phyloP scores from a whole-genome alignment of 2,797 vertebrate genomes.

The Salarias fasciatus region DNA sequence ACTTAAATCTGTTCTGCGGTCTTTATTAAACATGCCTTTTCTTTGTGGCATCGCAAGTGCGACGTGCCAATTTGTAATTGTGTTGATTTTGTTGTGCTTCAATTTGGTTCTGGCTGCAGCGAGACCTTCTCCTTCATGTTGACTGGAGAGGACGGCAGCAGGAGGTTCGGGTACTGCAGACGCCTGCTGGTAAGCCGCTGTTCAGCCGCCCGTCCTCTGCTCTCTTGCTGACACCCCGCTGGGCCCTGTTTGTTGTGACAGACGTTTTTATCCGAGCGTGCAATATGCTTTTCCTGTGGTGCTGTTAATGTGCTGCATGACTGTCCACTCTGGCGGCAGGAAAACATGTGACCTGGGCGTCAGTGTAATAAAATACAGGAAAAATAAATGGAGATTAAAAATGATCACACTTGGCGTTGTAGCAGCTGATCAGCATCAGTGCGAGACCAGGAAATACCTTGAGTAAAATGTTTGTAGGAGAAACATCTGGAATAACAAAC shows the following conservation, averaged over 20 bases:
- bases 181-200: slow-evolving; percentile 91
- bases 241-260: slow-evolving; percentile 68
- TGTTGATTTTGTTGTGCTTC: slow-evolving; percentile 19
- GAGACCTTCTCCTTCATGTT: slow-evolving; percentile 99
- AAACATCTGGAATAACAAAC: slow-evolving; percentile 46
- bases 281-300: slow-evolving; percentile 51
- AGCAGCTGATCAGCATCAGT: slow-evolving; percentile 29
- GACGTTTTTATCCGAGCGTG: slow-evolving; percentile 52
- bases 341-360: slow-evolving; percentile 22
- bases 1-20: too few species aligned
- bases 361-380: slow-evolving; percentile 1
- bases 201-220: slow-evolving; percentile 29
- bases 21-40: too few species aligned
- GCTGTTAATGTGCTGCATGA: slow-evolving; percentile 25
- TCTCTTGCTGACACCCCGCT: slow-evolving; percentile 42
- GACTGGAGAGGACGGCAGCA: slow-evolving; percentile 97
- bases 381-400: slow-evolving; percentile 1
- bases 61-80: neutral
- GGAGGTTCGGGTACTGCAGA: slow-evolving; percentile 97
- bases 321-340: slow-evolving; percentile 43
- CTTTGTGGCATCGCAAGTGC: too few species aligned
- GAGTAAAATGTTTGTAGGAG: slow-evolving; percentile 16
- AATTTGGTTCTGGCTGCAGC: slow-evolving; percentile 77
- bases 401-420: slow-evolving; percentile 16
- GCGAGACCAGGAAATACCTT: slow-evolving; percentile 36